These are phyloP conservation scores for Drepanosiphum platanoidis DNA, from an alignment of 2,888 invertebrate genomes.

Conservation along the genomic window DNA sequence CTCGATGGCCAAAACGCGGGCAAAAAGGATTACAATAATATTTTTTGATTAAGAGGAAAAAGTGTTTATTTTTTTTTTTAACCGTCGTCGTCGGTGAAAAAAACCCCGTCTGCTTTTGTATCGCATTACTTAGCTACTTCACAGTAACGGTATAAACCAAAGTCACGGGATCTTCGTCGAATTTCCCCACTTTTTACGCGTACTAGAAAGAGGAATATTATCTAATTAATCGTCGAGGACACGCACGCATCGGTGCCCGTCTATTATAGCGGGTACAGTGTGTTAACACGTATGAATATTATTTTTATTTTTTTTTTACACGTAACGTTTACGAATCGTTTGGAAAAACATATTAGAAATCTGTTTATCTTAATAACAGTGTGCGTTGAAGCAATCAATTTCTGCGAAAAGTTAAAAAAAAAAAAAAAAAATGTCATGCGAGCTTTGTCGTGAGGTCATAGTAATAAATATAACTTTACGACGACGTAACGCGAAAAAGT, in stretches of 20 bases:
- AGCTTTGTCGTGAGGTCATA: not conserved
- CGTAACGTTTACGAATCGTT: constrained; percentile 22
- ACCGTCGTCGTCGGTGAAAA: too few relatives aligned
- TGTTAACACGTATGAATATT: not conserved
- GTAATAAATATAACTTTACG: constrained; percentile 35
- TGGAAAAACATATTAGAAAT: not conserved
- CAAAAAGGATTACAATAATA: too few relatives aligned
- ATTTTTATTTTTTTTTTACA: not conserved
- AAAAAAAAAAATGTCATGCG: not conserved
- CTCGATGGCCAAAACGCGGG: too few relatives aligned
- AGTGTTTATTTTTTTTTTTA: too few relatives aligned
- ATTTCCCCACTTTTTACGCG: too few relatives aligned
- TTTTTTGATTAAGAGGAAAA: too few relatives aligned
- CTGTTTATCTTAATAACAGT: not conserved
- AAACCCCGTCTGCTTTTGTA: too few relatives aligned
- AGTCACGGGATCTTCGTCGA: too few relatives aligned
- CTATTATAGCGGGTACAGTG: not conserved
- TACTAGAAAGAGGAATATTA: too few relatives aligned
- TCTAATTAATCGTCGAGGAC: not conserved
- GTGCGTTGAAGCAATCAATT: not conserved
- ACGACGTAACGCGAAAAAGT: not conserved
- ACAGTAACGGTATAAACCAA: too few relatives aligned
- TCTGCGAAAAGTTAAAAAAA: constrained; percentile 32
- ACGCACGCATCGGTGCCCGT: not conserved
- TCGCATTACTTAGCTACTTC: too few relatives aligned